phyloP scores from a whole-genome alignment of 2,113 vertebrate species.

The Glaucidium brasilianum region DNA sequence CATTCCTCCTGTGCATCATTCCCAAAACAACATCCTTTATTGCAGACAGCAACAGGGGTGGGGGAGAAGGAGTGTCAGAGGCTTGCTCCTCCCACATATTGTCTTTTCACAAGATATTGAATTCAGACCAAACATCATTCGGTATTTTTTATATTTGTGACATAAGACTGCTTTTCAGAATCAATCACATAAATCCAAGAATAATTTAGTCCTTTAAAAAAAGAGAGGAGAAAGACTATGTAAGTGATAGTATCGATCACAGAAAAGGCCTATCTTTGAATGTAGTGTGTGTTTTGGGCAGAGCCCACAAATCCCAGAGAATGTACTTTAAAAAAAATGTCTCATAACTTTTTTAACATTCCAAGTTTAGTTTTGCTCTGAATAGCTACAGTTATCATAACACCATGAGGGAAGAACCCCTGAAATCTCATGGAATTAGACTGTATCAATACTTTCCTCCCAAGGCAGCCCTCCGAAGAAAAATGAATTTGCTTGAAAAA shows the following conservation, averaged over 20 bases:
- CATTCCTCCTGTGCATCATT: background rate
- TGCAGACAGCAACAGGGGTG: conserved; percentile 59
- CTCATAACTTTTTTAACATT: background rate
- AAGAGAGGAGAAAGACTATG: background rate
- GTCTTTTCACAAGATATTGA: background rate
- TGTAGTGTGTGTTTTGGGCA: background rate
- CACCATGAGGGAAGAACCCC: background rate
- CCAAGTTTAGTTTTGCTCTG: background rate
- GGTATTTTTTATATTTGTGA: background rate
- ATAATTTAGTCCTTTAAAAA: background rate
- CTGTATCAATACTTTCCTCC: background rate
- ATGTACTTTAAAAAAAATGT: background rate
- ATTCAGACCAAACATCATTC: background rate
- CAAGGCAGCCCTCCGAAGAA: background rate
- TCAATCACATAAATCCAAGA: background rate
- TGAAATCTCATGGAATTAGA: background rate
- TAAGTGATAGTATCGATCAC: background rate
- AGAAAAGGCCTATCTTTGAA: background rate
- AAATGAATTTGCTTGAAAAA: background rate
- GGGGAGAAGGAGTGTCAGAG: background rate
- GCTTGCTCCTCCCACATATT: background rate
- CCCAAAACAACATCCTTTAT: conserved; percentile 67
- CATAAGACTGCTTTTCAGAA: background rate
- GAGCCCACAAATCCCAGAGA: background rate
- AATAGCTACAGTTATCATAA: background rate